Conservation (phyloP, 2,797 vertebrate species). For the Xerus rutilus region DNA sequence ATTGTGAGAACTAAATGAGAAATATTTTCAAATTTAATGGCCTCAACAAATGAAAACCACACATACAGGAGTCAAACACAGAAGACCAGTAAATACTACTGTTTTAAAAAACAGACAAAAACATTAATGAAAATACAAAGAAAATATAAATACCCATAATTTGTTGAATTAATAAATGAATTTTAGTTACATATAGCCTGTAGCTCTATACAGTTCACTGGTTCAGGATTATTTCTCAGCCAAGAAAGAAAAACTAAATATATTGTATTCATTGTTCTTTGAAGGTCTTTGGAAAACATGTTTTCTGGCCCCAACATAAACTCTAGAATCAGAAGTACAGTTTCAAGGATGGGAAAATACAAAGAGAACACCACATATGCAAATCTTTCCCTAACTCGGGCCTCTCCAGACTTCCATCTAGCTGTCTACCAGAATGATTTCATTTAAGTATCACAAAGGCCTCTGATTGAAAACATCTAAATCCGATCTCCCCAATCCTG, state of each 20-base stretch:
- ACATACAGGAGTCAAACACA: background rate
- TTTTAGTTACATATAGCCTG: constrained; percentile 24
- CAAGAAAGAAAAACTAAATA: constrained; percentile 57
- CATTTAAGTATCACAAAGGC: constrained; percentile 13
- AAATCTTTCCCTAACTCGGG: background rate
- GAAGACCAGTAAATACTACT: background rate
- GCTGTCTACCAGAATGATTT: background rate
- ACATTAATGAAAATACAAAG: background rate
- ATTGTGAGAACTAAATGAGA: constrained; percentile 45
- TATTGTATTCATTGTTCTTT: background rate
- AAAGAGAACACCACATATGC: background rate
- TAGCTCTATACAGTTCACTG: background rate
- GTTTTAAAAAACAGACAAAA: constrained; percentile 50
- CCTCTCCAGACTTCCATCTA: background rate
- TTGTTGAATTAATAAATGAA: constrained; percentile 31
- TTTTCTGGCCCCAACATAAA: background rate
- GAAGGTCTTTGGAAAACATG: constrained; percentile 33
- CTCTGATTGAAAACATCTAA: constrained; percentile 15
- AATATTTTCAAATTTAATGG: constrained; percentile 6
- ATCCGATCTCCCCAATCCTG: background rate
- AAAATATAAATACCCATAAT: constrained; percentile 32
- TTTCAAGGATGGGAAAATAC: background rate
- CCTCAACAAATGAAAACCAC: constrained; percentile 44
- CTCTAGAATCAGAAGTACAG: background rate
- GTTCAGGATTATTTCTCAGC: constrained; percentile 36